A percentile compares a stretch with the other conserved stretches of the same genome.
Conservation (phyloP, 2,888 invertebrate species). For the Hirtodrosophila confusa region DNA sequence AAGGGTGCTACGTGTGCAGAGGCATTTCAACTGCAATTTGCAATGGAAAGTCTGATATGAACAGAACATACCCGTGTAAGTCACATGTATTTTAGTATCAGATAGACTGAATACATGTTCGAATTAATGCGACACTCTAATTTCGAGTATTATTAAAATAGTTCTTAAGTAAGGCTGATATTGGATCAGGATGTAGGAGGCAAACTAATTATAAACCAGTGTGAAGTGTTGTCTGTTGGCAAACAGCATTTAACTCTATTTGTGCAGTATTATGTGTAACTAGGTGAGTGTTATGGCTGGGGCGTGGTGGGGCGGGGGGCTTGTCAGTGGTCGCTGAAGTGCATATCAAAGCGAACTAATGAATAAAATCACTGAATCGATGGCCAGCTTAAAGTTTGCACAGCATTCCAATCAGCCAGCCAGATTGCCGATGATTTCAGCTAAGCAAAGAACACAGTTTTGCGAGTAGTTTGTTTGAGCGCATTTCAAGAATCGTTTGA, state of each 20-base stretch:
- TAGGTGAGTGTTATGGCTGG: constrained; percentile 14
- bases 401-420: constrained; percentile 57
- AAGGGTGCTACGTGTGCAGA: too few species aligned
- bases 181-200: too few species aligned
- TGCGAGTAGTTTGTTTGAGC: constrained; percentile 14
- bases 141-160: too few species aligned
- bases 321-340: constrained; percentile 38
- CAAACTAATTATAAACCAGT: constrained; percentile 21
- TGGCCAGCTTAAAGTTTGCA: constrained; percentile 62
- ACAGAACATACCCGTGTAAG: too few species aligned
- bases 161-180: too few species aligned
- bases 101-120: too few species aligned
- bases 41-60: too few species aligned
- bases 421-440: constrained; percentile 25
- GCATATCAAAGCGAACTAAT: constrained; percentile 77
- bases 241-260: constrained; percentile 71
- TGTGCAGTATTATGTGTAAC: constrained; percentile 59
- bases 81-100: too few species aligned
- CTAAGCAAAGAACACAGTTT: constrained; percentile 3
- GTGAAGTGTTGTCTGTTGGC: constrained; percentile 45
- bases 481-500: constrained; percentile 32
- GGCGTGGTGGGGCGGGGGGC: constrained; percentile 15
- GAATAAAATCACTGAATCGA: constrained; percentile 76
- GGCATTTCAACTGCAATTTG: too few species aligned
- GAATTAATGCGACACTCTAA: too few species aligned